These are phyloP conservation scores for Trypoxylon attenuatum DNA, from an alignment of 2,888 invertebrate species.

Conservation along the genomic window DNA sequence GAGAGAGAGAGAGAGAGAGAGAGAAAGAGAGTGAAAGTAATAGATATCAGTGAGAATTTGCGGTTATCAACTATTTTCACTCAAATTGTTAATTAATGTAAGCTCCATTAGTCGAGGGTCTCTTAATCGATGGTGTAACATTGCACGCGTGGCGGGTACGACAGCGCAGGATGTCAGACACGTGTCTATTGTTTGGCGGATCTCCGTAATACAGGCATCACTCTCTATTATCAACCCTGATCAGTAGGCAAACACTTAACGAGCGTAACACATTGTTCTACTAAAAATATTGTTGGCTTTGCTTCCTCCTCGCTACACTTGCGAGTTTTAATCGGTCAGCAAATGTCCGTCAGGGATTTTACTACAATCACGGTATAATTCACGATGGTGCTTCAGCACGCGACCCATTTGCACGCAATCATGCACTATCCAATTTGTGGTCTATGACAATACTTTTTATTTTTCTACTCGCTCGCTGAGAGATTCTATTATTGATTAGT, in stretches of 20 bases:
- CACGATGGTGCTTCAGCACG: conserved; percentile 29
- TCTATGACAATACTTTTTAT: no score
- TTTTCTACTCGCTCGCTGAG: no score
- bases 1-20: no score
- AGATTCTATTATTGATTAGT: no score
- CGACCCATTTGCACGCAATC: conserved; percentile 9
- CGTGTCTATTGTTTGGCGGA: conserved; percentile 43
- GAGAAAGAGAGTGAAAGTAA: no score
- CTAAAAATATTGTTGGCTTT: background rate
- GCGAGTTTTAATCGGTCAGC: background rate
- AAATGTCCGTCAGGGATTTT: conserved; percentile 13
- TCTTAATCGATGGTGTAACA: background rate
- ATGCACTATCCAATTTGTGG: no score
- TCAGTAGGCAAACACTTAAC: conserved; percentile 48
- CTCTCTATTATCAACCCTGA: conserved; percentile 21
- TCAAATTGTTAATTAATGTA: conserved; percentile 34
- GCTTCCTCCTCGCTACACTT: background rate
- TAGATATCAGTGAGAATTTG: no score
- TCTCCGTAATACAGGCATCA: conserved; percentile 4
- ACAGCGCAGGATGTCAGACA: conserved; percentile 20
- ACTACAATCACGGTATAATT: conserved; percentile 31
- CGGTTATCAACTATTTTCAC: no score
- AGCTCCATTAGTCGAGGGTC: conserved; percentile 10
- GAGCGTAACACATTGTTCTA: background rate
- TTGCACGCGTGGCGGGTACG: conserved; percentile 12